Conservation (phyloP, 2,888 invertebrate species). For the Xiphydria camelus region DNA sequence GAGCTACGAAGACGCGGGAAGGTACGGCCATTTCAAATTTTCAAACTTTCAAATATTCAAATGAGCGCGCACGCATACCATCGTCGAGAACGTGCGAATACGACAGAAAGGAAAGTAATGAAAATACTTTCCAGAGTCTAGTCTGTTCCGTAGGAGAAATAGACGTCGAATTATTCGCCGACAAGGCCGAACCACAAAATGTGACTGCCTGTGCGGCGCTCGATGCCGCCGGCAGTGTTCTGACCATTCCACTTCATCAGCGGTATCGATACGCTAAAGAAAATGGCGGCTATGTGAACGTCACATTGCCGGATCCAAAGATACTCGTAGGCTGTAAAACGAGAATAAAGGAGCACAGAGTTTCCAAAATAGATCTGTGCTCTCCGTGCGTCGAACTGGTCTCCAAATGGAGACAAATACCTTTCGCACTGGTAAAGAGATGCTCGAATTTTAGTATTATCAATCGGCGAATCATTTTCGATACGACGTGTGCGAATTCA, state of each 20-base stretch:
- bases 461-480: no score
- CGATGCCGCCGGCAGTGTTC: slow-evolving; percentile 7
- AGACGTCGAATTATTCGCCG: slow-evolving; percentile 49
- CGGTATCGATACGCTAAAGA: slow-evolving; percentile 42
- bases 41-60: no score
- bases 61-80: not conserved
- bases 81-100: no score
- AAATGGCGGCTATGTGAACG: slow-evolving; percentile 29
- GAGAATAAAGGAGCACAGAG: slow-evolving; percentile 37
- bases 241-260: slow-evolving; percentile 47
- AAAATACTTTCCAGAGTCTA: slow-evolving; percentile 31
- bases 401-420: slow-evolving; percentile 47
- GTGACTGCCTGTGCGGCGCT: slow-evolving; percentile 40
- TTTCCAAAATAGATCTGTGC: slow-evolving; percentile 46
- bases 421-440: slow-evolving; percentile 38
- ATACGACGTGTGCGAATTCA: no score
- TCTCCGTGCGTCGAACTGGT: slow-evolving; percentile 36
- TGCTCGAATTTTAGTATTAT: no score
- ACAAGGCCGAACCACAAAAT: slow-evolving; percentile 43
- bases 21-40: slow-evolving; percentile 29
- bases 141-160: slow-evolving; percentile 47
- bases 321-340: slow-evolving; percentile 45
- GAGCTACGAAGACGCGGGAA: slow-evolving; percentile 42
- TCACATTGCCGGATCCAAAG: slow-evolving; percentile 35
- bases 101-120: no score